Conservation (phyloP, 2,797 vertebrate species). For the Oreochromis mossambicus region DNA sequence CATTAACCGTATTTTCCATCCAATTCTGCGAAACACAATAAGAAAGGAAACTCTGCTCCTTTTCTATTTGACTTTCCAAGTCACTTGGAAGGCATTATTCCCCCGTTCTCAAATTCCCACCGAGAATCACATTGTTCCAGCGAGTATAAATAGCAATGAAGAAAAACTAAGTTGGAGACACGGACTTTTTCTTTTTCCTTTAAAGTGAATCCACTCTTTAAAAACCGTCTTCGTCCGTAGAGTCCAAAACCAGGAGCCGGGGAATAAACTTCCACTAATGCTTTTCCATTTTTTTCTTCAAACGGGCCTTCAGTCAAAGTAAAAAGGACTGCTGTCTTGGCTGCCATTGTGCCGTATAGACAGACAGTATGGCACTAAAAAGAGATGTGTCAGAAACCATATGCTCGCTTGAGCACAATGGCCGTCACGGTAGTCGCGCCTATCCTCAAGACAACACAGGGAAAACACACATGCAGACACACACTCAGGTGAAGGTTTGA, state of each 20-base stretch:
- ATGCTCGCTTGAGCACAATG: constrained; percentile 64
- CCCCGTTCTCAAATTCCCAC: constrained; percentile 31
- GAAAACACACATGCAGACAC: background rate
- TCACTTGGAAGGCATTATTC: constrained; percentile 51
- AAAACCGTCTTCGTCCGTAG: constrained; percentile 58
- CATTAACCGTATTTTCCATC: constrained; percentile 34
- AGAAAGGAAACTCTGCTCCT: constrained; percentile 51
- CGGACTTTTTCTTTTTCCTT: constrained; percentile 55
- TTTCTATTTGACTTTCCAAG: constrained; percentile 35
- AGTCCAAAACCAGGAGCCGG: constrained; percentile 60
- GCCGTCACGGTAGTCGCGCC: constrained; percentile 5
- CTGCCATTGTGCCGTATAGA: constrained; percentile 65
- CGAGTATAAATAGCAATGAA: constrained; percentile 66
- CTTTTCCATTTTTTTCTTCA: constrained; percentile 69
- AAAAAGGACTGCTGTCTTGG: constrained; percentile 69
- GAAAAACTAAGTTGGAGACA: constrained; percentile 57
- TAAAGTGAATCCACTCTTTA: constrained; percentile 64
- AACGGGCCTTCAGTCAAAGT: constrained; percentile 61
- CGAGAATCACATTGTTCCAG: constrained; percentile 57
- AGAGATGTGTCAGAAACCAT: constrained; percentile 70
- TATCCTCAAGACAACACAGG: constrained; percentile 63
- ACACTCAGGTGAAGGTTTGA: constrained; percentile 9
- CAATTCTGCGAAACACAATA: constrained; percentile 40
- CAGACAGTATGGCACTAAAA: constrained; percentile 69
- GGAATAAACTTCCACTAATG: constrained; percentile 73